Conservation (phyloP, 2,113 vertebrate genomes). For the Oxygymnocypris stewartii region DNA sequence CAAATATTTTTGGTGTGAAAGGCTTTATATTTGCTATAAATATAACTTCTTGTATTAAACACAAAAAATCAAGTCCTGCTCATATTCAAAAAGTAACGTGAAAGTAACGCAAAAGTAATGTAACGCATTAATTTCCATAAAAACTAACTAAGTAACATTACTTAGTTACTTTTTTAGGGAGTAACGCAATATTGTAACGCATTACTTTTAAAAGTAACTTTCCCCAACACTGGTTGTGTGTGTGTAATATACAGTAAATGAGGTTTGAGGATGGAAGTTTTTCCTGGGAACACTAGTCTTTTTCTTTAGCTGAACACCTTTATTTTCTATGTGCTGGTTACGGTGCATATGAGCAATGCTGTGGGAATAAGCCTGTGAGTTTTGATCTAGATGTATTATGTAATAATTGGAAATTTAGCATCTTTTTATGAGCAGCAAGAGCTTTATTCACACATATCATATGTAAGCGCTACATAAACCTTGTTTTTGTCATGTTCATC, state of each 20-base stretch:
- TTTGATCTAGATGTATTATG: background rate
- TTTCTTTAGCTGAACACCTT: background rate
- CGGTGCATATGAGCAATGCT: background rate
- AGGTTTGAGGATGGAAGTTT: constrained; percentile 30
- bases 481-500: background rate
- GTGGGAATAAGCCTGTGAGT: background rate
- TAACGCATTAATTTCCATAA: no score
- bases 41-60: no score
- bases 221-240: no score
- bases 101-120: no score
- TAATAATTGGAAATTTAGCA: background rate
- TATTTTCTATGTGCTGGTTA: background rate
- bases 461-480: background rate
- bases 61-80: no score
- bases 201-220: no score
- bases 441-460: background rate
- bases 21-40: no score
- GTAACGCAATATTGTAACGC: no score
- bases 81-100: no score
- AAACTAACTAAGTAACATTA: no score
- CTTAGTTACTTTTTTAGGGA: no score
- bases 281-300: constrained; percentile 27
- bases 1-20: no score
- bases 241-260: constrained; percentile 22
- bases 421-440: background rate